Evolutionary conservation across 1,140 invertebrate species (phyloP), one percentile per base, ranked within the genome.

Genomic region (Eriocheir sinensis): DNA sequence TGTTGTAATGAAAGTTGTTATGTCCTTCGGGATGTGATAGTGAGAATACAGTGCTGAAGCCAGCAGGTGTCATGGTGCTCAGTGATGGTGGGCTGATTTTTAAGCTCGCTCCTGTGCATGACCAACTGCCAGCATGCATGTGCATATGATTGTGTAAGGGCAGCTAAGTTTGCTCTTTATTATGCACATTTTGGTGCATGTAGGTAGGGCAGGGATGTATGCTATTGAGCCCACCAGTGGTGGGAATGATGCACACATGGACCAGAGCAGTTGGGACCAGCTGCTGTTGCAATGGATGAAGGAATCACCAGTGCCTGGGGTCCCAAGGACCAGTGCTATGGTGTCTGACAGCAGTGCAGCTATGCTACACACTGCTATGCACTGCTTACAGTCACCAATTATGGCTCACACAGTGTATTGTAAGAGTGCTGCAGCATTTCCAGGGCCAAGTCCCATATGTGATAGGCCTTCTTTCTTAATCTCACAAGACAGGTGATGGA

Each of bases 1-100:
- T 95, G 93, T 94, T 94, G 94, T 95, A 95, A 95, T 92, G 94
- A 92, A 95, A 95, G 91, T 95, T 95, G 94, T 95, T 95, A 95
- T 93, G 91, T 95, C 94, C 94, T 88, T 89, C 92, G 94, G 94
- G 91, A 95, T 95, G 94, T 95, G 94, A 95, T 95, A 95, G 91
- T 94, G 94, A 89, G 94, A 93, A 92, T 95, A 95, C 94, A 95
- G 94, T 83, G 94, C 94, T 93, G 91, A 95, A 93, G 91, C 94
- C 94, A 95, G 91, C 94, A 95, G 94, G 83, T 95, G 94, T 92
- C 91, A 89, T 92, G 91, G 94, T 95, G 94, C 94, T 93, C 91
- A 95, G 94, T 92, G 88, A 88, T 93, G 88, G 91, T 90, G 94
- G 60, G 94, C 94, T 90, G 36, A 53, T 92, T 41, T 90, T 94